Evolutionary conservation across 1,140 invertebrate genomes (phyloP), one percentile per base, ranked within the genome.

Genomic region (Yoshiicerus persimilis): DNA sequence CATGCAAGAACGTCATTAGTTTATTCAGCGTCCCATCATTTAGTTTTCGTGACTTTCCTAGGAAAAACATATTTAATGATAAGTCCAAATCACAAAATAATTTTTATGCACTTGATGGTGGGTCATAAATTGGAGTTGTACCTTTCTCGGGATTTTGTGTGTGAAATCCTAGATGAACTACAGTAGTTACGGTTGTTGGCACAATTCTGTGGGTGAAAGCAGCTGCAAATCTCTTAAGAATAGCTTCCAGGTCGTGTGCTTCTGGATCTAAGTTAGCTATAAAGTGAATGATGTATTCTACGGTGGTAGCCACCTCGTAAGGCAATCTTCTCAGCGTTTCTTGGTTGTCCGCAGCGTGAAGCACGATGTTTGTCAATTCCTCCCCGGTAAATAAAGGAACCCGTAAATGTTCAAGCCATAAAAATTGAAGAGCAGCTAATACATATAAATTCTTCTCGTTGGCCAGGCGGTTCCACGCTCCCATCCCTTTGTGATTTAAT

Each of bases 391-490:
- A 91, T 39, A 96, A 92, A 0, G 96, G 96, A 47, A 92, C 91
- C 92, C 95, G 95, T 25, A 96, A 92, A 25, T 94, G 94, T 91
- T 96, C 95, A 25, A 96, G 90, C 96, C 96, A 96, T 85, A 95
- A 94, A 90, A 94, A 95, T 25, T 96, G 91, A 13, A 96, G 91
- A 41, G 94, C 94, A 66, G 94, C 92, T 32, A 96, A 91, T 25
- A 96, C 91, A n/a, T 92, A 91, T 11, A 95, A 91, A 90, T 95
- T 94, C 13, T 94, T 94, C 93, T 96, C 95, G 62, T 94, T 93
- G 86, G 95, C 93, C 13, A 96, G 93, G 89, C 93, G 94, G 32
- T 93, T 92, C 94, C 96, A 96, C 1, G 95, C 95, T 36, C 95
- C 95, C 90, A 94, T 93, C 62, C 95, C 93, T 88, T 91, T 91